These are phyloP conservation scores for Desmodus rotundus DNA, from an alignment of 2,113 vertebrate genomes.

Conservation along the genomic window DNA sequence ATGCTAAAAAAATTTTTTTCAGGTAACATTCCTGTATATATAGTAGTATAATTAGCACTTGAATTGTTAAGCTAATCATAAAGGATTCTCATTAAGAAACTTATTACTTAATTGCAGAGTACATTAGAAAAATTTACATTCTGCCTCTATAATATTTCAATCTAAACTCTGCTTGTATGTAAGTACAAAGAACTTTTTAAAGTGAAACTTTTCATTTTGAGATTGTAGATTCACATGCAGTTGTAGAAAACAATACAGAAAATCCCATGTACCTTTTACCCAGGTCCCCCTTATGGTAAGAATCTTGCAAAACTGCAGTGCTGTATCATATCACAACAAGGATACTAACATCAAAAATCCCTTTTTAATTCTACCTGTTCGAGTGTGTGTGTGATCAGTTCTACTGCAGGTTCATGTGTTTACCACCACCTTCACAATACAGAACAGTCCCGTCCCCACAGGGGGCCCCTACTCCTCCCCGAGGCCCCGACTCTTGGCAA, in stretches of 20 bases:
- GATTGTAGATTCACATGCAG: background rate
- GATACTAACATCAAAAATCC: background rate
- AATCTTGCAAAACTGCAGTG: background rate
- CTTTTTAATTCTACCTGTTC: background rate
- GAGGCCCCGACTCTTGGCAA: background rate
- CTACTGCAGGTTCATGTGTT: background rate
- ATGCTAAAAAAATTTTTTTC: background rate
- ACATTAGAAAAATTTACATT: background rate
- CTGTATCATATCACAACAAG: background rate
- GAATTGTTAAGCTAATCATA: conserved; percentile 18
- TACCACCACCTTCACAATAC: background rate
- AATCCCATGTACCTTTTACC: background rate
- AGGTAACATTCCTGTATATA: background rate
- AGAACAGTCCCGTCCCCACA: background rate
- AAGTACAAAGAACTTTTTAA: background rate
- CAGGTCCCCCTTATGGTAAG: background rate
- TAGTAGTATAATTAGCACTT: conserved; percentile 3
- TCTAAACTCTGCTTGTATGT: conserved; percentile 11
- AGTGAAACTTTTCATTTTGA: background rate
- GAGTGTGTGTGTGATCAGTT: background rate
- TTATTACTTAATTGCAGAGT: conserved; percentile 37
- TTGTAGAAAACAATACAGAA: background rate
- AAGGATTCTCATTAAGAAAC: background rate
- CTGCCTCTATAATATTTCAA: background rate
- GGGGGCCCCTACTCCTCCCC: background rate